Conservation (phyloP, 2,888 invertebrate species). For the Cryptus armator region DNA sequence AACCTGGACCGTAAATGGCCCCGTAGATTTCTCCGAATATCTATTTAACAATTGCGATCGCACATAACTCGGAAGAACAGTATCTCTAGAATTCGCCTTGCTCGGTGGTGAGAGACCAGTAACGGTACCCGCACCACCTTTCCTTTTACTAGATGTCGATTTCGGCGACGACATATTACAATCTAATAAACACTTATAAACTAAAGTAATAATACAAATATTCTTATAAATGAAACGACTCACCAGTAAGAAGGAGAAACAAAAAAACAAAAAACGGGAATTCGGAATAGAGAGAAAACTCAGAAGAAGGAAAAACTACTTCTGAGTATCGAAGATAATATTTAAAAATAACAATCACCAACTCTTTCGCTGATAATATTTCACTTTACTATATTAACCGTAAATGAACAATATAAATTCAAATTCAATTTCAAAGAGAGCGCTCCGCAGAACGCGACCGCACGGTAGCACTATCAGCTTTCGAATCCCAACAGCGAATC, state of each 20-base stretch:
- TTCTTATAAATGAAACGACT: too few relatives aligned
- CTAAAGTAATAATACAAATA: too few relatives aligned
- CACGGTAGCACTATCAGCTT: not conserved
- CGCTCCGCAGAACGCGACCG: not conserved
- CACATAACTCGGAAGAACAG: not conserved
- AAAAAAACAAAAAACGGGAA: too few relatives aligned
- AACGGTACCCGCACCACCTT: not conserved
- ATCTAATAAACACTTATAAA: not conserved
- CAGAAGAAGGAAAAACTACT: too few relatives aligned
- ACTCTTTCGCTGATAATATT: too few relatives aligned
- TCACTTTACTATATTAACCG: too few relatives aligned
- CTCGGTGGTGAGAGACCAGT: not conserved
- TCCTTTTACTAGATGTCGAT: not conserved
- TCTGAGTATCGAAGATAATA: too few relatives aligned
- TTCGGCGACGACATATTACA: not conserved
- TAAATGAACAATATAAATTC: not conserved
- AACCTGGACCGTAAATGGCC: conserved; percentile 9
- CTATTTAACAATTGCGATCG: not conserved
- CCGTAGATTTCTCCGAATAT: not conserved
- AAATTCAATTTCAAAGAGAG: not conserved
- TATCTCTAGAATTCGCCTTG: not conserved
- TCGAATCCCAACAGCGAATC: too few relatives aligned
- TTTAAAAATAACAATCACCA: too few relatives aligned
- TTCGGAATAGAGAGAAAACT: too few relatives aligned
- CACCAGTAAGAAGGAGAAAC: too few relatives aligned